These are phyloP conservation scores for Pteropus alecto DNA, from an alignment of 2,113 vertebrate genomes.

Conservation along the genomic window DNA sequence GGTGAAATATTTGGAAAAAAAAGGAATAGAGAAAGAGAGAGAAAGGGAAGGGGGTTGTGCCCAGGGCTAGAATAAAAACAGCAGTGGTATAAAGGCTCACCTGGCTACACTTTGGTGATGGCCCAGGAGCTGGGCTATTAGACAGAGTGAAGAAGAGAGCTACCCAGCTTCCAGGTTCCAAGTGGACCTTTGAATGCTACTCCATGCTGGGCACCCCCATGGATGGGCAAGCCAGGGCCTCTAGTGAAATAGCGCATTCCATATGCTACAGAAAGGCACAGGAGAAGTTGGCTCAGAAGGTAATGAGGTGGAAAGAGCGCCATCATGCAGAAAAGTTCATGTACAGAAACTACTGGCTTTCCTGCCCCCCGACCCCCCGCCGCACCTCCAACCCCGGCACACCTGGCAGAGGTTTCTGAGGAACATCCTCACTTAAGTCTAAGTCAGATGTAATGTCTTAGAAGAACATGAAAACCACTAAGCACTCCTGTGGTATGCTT, in stretches of 20 bases:
- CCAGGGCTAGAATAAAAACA: background rate
- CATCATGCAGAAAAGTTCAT: background rate
- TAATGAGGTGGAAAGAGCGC: fast-evolving
- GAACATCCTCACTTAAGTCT: background rate
- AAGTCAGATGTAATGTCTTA: background rate
- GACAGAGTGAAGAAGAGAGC: fast-evolving
- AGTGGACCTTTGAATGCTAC: fast-evolving
- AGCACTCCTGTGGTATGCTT: background rate
- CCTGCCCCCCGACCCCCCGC: background rate
- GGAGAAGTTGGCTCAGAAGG: background rate
- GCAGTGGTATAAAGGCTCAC: no score
- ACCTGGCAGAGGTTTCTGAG: background rate
- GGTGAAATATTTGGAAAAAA: background rate
- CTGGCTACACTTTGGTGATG: background rate
- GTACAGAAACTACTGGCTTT: background rate
- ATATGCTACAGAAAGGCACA: background rate
- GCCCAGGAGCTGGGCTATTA: background rate
- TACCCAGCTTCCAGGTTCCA: background rate
- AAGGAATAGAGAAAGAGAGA: background rate
- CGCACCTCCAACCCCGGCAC: fast-evolving
- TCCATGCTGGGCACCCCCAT: background rate
- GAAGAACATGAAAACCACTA: background rate
- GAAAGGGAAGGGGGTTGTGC: background rate
- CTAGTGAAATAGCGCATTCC: background rate
- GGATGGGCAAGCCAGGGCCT: fast-evolving